Percentiles rank a stretch among this genome's conserved stretches.
Evolutionary conservation across 37 sponge, comb jelly and placozoan genomes (phyloP).

Genomic region (Amphimedon queenslandica): DNA sequence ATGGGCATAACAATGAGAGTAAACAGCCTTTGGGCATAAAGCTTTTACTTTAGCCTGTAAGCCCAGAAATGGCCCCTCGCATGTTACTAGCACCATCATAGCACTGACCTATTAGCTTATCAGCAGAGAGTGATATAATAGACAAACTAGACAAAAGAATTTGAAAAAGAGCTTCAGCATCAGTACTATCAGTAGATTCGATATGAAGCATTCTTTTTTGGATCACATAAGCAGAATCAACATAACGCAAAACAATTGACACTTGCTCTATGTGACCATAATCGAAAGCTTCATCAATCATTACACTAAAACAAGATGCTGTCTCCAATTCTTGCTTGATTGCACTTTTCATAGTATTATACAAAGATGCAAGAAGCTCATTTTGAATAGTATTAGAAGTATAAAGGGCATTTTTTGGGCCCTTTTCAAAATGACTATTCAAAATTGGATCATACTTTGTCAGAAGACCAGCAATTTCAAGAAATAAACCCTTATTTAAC

Average conservation of each 20-base stretch:
- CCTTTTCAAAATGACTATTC: too few relatives aligned
- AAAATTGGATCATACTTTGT: slow-evolving; percentile 17
- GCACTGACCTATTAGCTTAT: slow-evolving; percentile 23
- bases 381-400: slow-evolving; percentile 14
- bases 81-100: slow-evolving; percentile 31
- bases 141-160: slow-evolving; percentile 9
- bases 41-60: slow-evolving; percentile 26
- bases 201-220: slow-evolving; percentile 10
- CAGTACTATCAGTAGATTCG: slow-evolving; percentile 11
- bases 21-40: slow-evolving; percentile 10
- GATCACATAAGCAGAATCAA: slow-evolving; percentile 7
- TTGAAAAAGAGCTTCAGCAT: slow-evolving; percentile 26
- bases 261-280: slow-evolving; percentile 11
- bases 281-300: slow-evolving; percentile 31
- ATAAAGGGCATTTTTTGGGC: slow-evolving; percentile 9
- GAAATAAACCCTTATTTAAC: background rate
- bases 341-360: slow-evolving; percentile 5
- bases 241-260: slow-evolving; percentile 18
- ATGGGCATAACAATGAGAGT: slow-evolving; percentile 26
- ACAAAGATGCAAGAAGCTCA: slow-evolving; percentile 14
- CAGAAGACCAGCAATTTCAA: slow-evolving; percentile 16
- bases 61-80: slow-evolving; percentile 16
- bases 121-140: slow-evolving; percentile 7
- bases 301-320: slow-evolving; percentile 17
- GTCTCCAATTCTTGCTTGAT: slow-evolving; percentile 6